Evolutionary conservation across 1,140 invertebrate species (phyloP).

Genomic region (Lysiphlebus fabarum): DNA sequence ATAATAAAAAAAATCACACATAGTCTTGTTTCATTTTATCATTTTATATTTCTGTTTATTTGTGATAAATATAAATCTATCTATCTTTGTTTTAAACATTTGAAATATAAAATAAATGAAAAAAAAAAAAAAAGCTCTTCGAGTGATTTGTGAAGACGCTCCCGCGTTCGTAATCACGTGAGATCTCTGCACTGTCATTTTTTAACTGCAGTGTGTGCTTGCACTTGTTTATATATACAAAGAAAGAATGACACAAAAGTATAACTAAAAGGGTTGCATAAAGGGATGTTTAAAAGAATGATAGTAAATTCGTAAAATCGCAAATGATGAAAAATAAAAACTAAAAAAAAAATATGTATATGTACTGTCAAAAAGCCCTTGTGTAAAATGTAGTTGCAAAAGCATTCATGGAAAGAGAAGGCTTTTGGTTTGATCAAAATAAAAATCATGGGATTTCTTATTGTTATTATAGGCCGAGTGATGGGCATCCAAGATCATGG

Average conservation of each 20-base stretch:
- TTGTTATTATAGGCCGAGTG: slow-evolving; percentile 50
- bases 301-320: background rate
- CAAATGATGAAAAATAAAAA: background rate
- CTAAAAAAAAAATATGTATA: too few species aligned
- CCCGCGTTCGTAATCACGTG: slow-evolving; percentile 53
- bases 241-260: slow-evolving; percentile 13
- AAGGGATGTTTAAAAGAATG: background rate
- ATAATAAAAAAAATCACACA: too few species aligned
- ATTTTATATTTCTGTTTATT: too few species aligned
- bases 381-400: too few species aligned
- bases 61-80: too few species aligned
- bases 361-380: too few species aligned
- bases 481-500: slow-evolving; percentile 44
- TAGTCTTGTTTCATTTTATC: too few species aligned
- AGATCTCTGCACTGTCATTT: slow-evolving; percentile 42
- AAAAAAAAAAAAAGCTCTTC: slow-evolving; percentile 8
- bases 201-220: background rate
- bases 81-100: too few species aligned
- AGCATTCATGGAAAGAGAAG: too few species aligned
- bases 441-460: slow-evolving; percentile 34
- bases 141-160: slow-evolving; percentile 56
- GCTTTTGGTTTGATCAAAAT: too few species aligned
- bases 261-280: slow-evolving; percentile 4
- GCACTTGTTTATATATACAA: slow-evolving; percentile 9
- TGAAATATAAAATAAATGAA: too few species aligned